phyloP scores from a whole-genome alignment of 2,113 vertebrate species.

The Craseonycteris thonglongyai region DNA sequence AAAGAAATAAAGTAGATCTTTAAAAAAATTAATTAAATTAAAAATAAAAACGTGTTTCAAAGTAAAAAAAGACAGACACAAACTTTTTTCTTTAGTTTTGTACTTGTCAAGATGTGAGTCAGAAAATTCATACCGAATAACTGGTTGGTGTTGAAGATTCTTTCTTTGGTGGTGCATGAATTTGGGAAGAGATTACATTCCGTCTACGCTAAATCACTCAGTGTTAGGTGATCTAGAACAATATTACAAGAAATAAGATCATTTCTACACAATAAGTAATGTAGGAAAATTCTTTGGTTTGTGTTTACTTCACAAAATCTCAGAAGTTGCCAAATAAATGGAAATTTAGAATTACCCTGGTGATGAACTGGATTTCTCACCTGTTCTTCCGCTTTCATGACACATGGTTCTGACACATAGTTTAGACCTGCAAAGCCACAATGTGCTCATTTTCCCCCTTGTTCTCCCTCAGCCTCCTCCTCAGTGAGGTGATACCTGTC shows the following conservation, averaged over 20 bases:
- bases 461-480: neutral
- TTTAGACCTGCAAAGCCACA: neutral
- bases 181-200: neutral
- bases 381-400: neutral
- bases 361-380: neutral
- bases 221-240: neutral
- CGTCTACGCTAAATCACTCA: neutral
- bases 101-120: neutral
- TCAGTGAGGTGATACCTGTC: neutral
- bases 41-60: no score
- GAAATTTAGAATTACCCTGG: neutral
- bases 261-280: neutral
- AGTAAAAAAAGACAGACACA: neutral
- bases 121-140: neutral
- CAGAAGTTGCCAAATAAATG: neutral
- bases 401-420: fast-evolving
- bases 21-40: no score
- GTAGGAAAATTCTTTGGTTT: neutral
- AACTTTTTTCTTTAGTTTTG: neutral
- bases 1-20: no score
- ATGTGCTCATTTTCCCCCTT: neutral
- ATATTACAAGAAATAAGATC: neutral
- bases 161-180: neutral
- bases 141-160: neutral
- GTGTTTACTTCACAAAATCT: neutral